phyloP scores from a whole-genome alignment of 2,888 invertebrate species.

The Thymelicus lineola region DNA sequence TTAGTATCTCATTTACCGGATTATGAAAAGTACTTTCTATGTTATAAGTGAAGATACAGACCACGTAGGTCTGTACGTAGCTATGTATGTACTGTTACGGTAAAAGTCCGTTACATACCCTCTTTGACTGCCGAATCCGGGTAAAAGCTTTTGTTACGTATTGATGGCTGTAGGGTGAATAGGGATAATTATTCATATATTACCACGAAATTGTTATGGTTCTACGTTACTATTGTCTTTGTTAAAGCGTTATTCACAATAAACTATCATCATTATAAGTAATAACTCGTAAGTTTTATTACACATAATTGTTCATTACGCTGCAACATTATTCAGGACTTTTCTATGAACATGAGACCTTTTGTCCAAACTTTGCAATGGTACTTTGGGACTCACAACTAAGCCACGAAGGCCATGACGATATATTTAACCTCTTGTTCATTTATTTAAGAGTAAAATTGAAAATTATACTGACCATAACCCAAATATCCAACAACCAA shows the following conservation, averaged over 20 bases:
- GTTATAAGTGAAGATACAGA: neutral
- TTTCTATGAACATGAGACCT: no score
- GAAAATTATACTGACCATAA: constrained; percentile 10
- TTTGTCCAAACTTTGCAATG: no score
- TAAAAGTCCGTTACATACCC: neutral
- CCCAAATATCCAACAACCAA: constrained; percentile 6
- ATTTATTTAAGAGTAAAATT: neutral
- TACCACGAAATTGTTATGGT: neutral
- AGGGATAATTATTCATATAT: neutral
- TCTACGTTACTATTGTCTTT: neutral
- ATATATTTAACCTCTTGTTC: no score
- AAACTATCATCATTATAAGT: no score
- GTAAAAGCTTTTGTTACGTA: neutral
- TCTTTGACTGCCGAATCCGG: neutral
- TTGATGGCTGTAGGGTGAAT: neutral
- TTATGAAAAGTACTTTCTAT: neutral
- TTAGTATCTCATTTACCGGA: constrained; percentile 7
- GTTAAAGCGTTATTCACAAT: no score
- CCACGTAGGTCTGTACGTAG: neutral
- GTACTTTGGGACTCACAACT: no score
- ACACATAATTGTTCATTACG: no score
- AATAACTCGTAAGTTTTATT: no score
- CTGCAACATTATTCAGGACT: no score
- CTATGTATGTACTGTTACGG: no score
- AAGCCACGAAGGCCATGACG: no score